These are phyloP conservation scores for Goniozus legneri DNA, from an alignment of 1,140 invertebrate genomes.

Conservation along the genomic window DNA sequence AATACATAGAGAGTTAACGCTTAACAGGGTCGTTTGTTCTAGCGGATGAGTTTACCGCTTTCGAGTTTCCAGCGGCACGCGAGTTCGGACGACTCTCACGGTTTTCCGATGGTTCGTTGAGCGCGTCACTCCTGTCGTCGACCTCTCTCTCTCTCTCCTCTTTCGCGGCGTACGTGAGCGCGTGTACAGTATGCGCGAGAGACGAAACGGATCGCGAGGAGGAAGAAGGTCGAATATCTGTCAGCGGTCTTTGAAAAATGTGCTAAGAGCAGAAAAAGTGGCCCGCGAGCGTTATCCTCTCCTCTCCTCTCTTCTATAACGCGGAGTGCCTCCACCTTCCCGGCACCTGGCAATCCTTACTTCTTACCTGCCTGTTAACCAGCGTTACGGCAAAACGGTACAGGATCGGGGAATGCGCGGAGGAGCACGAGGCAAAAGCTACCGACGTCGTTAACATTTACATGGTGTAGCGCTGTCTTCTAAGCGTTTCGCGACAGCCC, in stretches of 20 bases:
- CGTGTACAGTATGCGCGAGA: constrained; percentile 6
- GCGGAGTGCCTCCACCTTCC: constrained; percentile 7
- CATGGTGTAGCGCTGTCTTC: constrained; percentile 13
- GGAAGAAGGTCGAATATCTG: constrained; percentile 39
- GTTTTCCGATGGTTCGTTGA: constrained; percentile 17
- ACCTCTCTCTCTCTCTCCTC: background rate
- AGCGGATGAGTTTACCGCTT: constrained; percentile 4
- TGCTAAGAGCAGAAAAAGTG: constrained; percentile 44
- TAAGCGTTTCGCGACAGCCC: background rate
- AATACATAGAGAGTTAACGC: too few relatives aligned
- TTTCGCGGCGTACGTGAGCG: constrained; percentile 1
- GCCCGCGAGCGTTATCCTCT: constrained; percentile 31
- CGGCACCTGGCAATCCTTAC: constrained; percentile 26
- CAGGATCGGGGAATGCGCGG: constrained; percentile 38
- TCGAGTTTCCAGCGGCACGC: constrained; percentile 6
- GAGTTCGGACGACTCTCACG: constrained; percentile 16
- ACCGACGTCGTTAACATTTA: constrained; percentile 35
- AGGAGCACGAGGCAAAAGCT: constrained; percentile 25
- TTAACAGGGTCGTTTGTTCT: background rate
- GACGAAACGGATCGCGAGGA: constrained; percentile 9
- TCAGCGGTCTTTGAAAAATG: constrained; percentile 47
- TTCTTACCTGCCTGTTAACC: constrained; percentile 36
- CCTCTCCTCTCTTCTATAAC: constrained; percentile 11
- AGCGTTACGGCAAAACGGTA: constrained; percentile 35
- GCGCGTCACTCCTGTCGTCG: constrained; percentile 11